These are phyloP conservation scores for Euschistus heros DNA, from an alignment of 1,140 invertebrate genomes.

Conservation along the genomic window DNA sequence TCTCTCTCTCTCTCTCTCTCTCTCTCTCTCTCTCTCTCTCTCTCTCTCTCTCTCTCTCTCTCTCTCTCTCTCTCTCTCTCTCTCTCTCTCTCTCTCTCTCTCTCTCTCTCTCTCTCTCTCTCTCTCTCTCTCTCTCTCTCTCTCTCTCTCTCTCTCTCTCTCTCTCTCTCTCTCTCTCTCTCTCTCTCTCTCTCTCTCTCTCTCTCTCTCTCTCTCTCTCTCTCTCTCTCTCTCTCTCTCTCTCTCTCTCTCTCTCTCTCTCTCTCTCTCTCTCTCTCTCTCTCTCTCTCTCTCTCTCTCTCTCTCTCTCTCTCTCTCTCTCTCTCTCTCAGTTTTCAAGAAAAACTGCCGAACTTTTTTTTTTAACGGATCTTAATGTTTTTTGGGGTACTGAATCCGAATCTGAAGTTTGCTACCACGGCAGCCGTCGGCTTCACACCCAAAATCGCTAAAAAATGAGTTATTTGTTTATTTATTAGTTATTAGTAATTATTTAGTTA, in stretches of 20 bases:
- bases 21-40: not conserved
- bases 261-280: slow-evolving; percentile 15
- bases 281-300: slow-evolving; percentile 15
- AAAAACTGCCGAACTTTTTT: no score
- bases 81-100: slow-evolving; percentile 11
- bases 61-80: slow-evolving; percentile 16
- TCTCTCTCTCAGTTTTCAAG: not conserved
- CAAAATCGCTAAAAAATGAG: no score
- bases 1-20: not conserved
- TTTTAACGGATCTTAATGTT: no score
- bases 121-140: slow-evolving; percentile 15
- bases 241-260: slow-evolving; percentile 10
- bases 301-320: slow-evolving; percentile 15
- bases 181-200: slow-evolving; percentile 18
- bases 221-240: slow-evolving; percentile 10
- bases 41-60: slow-evolving; percentile 4
- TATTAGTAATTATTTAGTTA: no score
- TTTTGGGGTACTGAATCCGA: no score
- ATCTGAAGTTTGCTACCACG: no score
- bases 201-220: slow-evolving; percentile 9
- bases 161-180: slow-evolving; percentile 14
- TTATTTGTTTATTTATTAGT: no score
- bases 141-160: slow-evolving; percentile 15
- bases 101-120: slow-evolving; percentile 12
- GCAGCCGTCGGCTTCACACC: no score